These are phyloP conservation scores for Condylura cristata DNA, from an alignment of 2,113 vertebrate species.

Conservation along the genomic window DNA sequence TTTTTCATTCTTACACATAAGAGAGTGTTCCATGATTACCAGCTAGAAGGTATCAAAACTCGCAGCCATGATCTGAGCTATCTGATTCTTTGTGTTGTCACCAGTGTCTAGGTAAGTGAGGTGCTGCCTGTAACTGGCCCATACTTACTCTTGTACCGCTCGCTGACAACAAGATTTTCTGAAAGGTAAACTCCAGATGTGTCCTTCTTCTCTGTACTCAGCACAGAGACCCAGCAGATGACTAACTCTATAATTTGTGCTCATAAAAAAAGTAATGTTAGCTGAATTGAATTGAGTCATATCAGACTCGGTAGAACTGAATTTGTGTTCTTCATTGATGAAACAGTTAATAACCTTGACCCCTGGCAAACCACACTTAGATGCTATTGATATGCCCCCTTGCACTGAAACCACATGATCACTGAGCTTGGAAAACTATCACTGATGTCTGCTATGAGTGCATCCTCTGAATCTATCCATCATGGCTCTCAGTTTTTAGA, in stretches of 20 bases:
- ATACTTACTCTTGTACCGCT: neutral
- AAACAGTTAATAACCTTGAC: neutral
- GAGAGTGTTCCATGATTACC: neutral
- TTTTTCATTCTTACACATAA: neutral
- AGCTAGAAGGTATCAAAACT: neutral
- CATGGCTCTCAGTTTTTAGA: neutral
- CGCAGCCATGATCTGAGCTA: neutral
- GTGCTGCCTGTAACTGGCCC: neutral
- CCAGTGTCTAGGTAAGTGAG: neutral
- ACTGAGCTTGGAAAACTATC: neutral
- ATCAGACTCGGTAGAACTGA: neutral
- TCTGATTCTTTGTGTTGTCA: neutral
- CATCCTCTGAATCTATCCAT: neutral
- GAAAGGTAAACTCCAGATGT: neutral
- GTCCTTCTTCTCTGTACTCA: neutral
- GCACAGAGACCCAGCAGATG: neutral
- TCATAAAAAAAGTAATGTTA: neutral
- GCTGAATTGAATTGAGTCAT: neutral
- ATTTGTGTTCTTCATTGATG: neutral
- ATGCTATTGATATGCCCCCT: neutral
- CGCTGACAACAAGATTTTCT: neutral
- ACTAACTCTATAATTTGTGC: neutral
- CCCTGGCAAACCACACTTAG: neutral
- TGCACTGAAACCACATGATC: neutral
- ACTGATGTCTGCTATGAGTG: rapidly evolving